Percentiles rank a stretch among this genome's conserved stretches.
Evolutionary conservation across 2,888 invertebrate genomes (phyloP).

Genomic region (Matsumyia berberina): DNA sequence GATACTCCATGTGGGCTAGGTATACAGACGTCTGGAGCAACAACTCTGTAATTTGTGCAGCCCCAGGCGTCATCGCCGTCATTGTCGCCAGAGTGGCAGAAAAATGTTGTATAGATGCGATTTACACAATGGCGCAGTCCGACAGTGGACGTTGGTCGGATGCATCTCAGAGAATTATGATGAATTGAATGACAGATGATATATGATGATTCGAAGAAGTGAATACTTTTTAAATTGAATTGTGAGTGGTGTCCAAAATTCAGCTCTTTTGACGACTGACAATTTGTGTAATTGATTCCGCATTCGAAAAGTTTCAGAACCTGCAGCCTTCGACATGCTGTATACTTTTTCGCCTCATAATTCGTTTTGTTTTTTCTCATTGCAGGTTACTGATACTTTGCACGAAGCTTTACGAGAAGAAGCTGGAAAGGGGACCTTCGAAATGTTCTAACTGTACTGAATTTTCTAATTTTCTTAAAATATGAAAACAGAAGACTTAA

Average conservation of each 20-base stretch:
- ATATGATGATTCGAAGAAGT: constrained; percentile 8
- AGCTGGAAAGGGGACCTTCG: too few relatives aligned
- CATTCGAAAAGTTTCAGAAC: neutral
- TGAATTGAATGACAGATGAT: constrained; percentile 26
- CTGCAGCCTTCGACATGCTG: too few relatives aligned
- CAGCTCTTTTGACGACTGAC: neutral
- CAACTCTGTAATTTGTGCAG: constrained; percentile 25
- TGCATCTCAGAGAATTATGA: constrained; percentile 15
- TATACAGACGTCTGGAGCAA: constrained; percentile 1
- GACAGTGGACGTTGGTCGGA: neutral
- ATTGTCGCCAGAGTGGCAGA: constrained; percentile 9
- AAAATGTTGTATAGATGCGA: neutral
- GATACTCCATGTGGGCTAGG: constrained; percentile 15
- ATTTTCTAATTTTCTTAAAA: too few relatives aligned
- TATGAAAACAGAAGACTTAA: too few relatives aligned
- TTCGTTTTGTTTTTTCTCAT: too few relatives aligned
- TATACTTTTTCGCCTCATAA: too few relatives aligned
- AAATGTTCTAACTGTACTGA: too few relatives aligned
- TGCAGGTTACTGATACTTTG: too few relatives aligned
- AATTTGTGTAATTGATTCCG: constrained; percentile 21
- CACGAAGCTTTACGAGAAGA: too few relatives aligned
- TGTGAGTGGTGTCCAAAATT: neutral
- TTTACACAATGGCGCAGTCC: constrained; percentile 14
- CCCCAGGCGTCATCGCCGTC: constrained; percentile 16
- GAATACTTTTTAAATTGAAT: neutral